Conservation (phyloP, 2,888 invertebrate genomes). For the Parasteatoda lunata region DNA sequence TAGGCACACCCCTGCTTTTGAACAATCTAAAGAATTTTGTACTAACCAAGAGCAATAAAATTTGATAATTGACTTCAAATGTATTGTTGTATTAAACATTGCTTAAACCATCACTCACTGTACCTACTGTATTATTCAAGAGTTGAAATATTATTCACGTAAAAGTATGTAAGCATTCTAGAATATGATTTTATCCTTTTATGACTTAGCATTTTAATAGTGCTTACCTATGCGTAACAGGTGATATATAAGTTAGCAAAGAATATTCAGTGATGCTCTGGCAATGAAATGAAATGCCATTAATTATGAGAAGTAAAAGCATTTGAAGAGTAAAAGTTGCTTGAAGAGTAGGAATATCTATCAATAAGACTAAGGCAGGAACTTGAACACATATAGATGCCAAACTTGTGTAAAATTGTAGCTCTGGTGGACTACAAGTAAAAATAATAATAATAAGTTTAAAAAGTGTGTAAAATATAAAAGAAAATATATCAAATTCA, state of each 20-base stretch:
- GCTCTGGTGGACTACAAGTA: slow-evolving; percentile 81
- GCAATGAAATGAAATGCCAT: slow-evolving; percentile 85
- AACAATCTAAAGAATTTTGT: no score
- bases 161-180: background rate
- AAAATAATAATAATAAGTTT: background rate
- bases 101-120: no score
- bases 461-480: no score
- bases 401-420: slow-evolving; percentile 86
- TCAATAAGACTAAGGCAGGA: slow-evolving; percentile 81
- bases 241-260: slow-evolving; percentile 86
- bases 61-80: no score
- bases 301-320: slow-evolving; percentile 80
- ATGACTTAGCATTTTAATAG: background rate
- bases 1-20: no score
- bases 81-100: no score
- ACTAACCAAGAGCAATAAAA: no score
- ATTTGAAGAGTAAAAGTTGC: slow-evolving; percentile 76
- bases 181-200: background rate
- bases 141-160: no score
- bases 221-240: slow-evolving; percentile 83
- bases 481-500: no score
- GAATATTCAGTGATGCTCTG: slow-evolving; percentile 87
- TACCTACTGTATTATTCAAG: no score
- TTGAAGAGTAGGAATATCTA: slow-evolving; percentile 78
- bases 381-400: slow-evolving; percentile 84